These are phyloP conservation scores for Drosophila novamexicana DNA, from an alignment of 1,140 invertebrate species.

Conservation along the genomic window DNA sequence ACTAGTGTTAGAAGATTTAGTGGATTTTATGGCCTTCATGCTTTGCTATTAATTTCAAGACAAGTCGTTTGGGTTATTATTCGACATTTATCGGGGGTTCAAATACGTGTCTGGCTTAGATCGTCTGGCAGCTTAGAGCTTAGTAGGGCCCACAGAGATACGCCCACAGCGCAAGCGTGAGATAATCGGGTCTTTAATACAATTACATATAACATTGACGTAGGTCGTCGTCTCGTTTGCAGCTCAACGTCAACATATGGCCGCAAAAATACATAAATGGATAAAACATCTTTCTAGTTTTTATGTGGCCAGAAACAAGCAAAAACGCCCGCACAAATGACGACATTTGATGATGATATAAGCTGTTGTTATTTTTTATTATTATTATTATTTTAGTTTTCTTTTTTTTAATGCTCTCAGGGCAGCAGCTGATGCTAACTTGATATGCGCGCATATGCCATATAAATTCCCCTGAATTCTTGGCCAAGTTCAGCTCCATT, in stretches of 20 bases:
- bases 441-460: constrained; percentile 14
- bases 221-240: constrained; percentile 54
- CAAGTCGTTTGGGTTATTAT: background rate
- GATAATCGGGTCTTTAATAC: constrained; percentile 46
- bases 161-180: constrained; percentile 35
- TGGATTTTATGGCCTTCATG: too few species aligned
- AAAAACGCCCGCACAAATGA: constrained; percentile 43
- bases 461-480: constrained; percentile 31
- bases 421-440: constrained; percentile 27
- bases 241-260: constrained; percentile 48
- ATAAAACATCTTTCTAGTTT: constrained; percentile 61
- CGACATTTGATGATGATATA: constrained; percentile 47
- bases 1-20: background rate
- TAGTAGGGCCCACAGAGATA: background rate
- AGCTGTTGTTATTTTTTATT: constrained; percentile 40
- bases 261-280: constrained; percentile 33
- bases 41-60: background rate
- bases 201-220: constrained; percentile 57
- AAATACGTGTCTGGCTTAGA: constrained; percentile 5
- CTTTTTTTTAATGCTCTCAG: constrained; percentile 11
- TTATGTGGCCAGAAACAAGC: constrained; percentile 24
- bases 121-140: constrained; percentile 1
- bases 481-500: constrained; percentile 23
- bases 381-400: constrained; percentile 8
- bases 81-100: constrained; percentile 22